These are phyloP conservation scores for Anoplius nigerrimus DNA, from an alignment of 2,888 invertebrate genomes.

Conservation along the genomic window DNA sequence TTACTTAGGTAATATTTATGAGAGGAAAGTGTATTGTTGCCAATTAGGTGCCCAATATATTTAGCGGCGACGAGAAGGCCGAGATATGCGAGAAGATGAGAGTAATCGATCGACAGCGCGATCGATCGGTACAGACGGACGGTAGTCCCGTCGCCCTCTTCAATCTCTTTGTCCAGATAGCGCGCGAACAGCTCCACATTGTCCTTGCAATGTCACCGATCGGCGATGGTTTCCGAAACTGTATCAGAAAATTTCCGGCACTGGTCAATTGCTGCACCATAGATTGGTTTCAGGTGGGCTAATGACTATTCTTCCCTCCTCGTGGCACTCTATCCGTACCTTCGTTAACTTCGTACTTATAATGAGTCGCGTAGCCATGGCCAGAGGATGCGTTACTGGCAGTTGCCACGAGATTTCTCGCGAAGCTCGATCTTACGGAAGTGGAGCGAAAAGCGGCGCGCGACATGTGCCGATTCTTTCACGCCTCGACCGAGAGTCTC, in stretches of 20 bases:
- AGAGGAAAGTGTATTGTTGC: not conserved
- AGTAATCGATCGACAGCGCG: constrained; percentile 90
- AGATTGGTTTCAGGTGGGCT: constrained; percentile 90
- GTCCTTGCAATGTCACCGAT: constrained; percentile 94
- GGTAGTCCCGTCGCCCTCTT: constrained; percentile 93
- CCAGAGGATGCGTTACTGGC: constrained; percentile 94
- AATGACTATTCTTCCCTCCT: not conserved
- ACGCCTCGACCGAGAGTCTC: constrained; percentile 86
- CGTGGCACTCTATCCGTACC: not conserved
- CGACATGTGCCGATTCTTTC: constrained; percentile 92
- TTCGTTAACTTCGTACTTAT: not conserved
- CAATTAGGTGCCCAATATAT: constrained; percentile 86
- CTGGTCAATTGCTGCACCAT: constrained; percentile 97
- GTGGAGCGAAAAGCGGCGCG: constrained; percentile 87
- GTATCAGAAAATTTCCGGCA: constrained; percentile 93
- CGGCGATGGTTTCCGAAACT: constrained; percentile 87
- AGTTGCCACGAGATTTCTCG: constrained; percentile 89
- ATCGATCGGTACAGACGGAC: constrained; percentile 92
- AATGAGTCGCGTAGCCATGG: too few relatives aligned
- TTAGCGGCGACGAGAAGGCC: constrained; percentile 88
- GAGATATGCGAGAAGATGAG: constrained; percentile 96
- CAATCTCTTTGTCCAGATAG: constrained; percentile 91
- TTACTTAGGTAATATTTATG: too few relatives aligned
- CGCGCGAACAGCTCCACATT: constrained; percentile 93
- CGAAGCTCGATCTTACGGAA: constrained; percentile 85